phyloP scores from a whole-genome alignment of 2,797 vertebrate species.

The Acrossocheilus wenchowensis region DNA sequence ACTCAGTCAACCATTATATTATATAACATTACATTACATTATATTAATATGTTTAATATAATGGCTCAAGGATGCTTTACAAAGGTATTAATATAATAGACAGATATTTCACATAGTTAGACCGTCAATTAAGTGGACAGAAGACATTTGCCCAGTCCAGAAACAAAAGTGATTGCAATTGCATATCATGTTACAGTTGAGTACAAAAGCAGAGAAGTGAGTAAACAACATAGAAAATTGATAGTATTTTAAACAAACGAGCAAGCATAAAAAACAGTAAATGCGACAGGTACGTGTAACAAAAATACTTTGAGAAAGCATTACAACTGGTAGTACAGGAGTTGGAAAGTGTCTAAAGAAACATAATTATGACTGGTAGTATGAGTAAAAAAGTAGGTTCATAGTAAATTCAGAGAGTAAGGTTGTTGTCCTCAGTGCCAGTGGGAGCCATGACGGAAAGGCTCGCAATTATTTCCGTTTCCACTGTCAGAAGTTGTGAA shows the following conservation, averaged over 20 bases:
- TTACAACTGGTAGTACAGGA: background rate
- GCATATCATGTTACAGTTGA: background rate
- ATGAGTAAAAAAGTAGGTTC: background rate
- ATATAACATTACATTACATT: background rate
- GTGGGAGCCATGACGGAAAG: background rate
- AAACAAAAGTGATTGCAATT: background rate
- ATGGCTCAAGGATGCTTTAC: background rate
- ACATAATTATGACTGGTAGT: background rate
- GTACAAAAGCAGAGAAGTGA: background rate
- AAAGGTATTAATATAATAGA: background rate
- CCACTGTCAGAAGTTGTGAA: too few species aligned
- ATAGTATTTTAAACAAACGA: background rate
- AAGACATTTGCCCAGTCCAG: background rate
- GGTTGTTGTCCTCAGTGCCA: background rate
- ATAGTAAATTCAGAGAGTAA: background rate
- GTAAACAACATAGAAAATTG: background rate
- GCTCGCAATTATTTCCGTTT: too few species aligned
- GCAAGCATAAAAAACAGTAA: background rate
- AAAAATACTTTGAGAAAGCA: background rate
- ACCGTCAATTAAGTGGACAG: background rate
- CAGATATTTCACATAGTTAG: background rate
- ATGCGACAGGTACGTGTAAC: background rate
- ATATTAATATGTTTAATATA: background rate
- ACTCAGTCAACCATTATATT: background rate
- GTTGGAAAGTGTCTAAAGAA: background rate